Evolutionary conservation across 2,888 invertebrate genomes (phyloP).

Genomic region (Spatulosminthurus flaviceps): DNA sequence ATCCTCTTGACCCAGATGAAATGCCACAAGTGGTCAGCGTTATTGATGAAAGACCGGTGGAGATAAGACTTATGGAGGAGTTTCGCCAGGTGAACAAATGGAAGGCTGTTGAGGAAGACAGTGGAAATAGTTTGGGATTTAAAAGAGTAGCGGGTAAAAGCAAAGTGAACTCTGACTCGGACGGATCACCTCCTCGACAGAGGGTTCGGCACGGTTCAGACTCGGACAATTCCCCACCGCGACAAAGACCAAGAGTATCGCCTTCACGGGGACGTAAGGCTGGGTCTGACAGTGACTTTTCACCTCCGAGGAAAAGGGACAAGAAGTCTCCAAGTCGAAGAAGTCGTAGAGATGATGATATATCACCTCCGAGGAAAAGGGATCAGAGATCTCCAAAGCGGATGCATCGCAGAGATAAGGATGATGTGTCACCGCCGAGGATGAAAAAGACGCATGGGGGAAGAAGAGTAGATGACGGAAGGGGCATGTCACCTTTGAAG

Average conservation of each 20-base stretch:
- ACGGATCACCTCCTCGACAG: constrained; percentile 62
- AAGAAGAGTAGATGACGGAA: no score
- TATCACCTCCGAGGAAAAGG: constrained; percentile 48
- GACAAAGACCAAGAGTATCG: constrained; percentile 65
- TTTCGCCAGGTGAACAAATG: constrained; percentile 61
- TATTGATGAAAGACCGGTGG: constrained; percentile 81
- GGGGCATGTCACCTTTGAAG: constrained; percentile 7
- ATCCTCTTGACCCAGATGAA: constrained; percentile 74
- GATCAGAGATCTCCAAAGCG: constrained; percentile 57
- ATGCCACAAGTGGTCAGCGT: constrained; percentile 89
- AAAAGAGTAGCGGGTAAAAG: neutral
- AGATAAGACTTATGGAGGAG: constrained; percentile 68
- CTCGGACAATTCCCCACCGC: constrained; percentile 64
- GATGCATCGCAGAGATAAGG: constrained; percentile 28
- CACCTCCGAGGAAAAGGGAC: constrained; percentile 49
- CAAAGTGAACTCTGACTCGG: constrained; percentile 53
- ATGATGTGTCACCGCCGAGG: constrained; percentile 39
- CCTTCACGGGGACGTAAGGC: neutral
- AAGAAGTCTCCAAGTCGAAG: constrained; percentile 40
- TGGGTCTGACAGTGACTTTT: constrained; percentile 41
- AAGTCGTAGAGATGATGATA: constrained; percentile 15
- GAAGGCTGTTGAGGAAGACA: constrained; percentile 50
- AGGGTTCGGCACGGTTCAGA: constrained; percentile 40
- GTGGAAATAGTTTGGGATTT: no score
- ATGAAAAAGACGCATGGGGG: no score